A percentile compares a stretch with the other conserved stretches of the same genome.
Evolutionary conservation across 2,888 invertebrate species (phyloP).

Genomic region (Stomorhina lunata): DNA sequence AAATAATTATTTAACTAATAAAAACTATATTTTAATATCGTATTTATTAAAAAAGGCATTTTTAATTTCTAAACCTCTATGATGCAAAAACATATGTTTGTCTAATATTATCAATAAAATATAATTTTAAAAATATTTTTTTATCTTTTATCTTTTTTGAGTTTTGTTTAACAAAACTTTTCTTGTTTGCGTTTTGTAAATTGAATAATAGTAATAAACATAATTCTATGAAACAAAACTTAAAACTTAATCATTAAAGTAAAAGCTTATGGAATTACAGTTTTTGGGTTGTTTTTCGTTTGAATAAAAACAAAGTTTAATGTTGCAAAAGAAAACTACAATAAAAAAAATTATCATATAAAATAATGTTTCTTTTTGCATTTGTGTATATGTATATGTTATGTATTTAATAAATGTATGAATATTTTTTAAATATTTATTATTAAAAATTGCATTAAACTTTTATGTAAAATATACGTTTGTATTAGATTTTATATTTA

Average conservation of each 20-base stretch:
- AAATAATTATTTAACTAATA: constrained; percentile 43
- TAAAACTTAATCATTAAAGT: constrained; percentile 64
- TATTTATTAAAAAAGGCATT: constrained; percentile 13
- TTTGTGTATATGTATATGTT: constrained; percentile 10
- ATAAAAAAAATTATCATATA: constrained; percentile 40
- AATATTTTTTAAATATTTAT: constrained; percentile 38
- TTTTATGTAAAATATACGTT: constrained; percentile 33
- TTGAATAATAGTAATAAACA: constrained; percentile 64
- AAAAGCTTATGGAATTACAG: constrained; percentile 69
- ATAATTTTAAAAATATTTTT: constrained; percentile 34
- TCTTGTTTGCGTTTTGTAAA: constrained; percentile 51
- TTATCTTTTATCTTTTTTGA: constrained; percentile 31
- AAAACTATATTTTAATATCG: constrained; percentile 48
- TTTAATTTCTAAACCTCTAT: constrained; percentile 22
- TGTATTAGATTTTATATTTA: too few species aligned
- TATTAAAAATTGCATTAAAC: constrained; percentile 49
- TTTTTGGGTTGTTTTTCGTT: constrained; percentile 48
- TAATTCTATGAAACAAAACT: constrained; percentile 67
- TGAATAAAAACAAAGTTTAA: constrained; percentile 37
- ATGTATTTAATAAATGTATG: constrained; percentile 16
- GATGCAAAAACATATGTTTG: constrained; percentile 11
- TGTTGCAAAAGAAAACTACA: constrained; percentile 10
- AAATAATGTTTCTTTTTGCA: constrained; percentile 25
- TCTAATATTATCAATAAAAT: constrained; percentile 28
- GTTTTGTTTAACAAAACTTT: constrained; percentile 62